Conservation (phyloP, 2,888 invertebrate genomes). For the Dione vanillae region DNA sequence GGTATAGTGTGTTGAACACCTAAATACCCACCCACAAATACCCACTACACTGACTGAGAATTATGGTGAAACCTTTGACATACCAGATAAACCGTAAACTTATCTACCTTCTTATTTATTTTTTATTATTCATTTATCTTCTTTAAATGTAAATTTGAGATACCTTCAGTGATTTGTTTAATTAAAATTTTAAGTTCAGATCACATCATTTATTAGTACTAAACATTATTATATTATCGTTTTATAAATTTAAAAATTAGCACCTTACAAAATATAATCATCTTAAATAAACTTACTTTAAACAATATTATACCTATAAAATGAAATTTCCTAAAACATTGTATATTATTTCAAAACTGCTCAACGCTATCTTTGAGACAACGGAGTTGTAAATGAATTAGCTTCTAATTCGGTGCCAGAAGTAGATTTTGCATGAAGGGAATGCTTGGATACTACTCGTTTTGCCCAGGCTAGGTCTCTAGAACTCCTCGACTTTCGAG, state of each 20-base stretch:
- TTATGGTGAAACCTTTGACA: too few relatives aligned
- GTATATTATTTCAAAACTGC: conserved; percentile 50
- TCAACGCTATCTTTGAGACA: conserved; percentile 53
- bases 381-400: conserved; percentile 61
- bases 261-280: conserved; percentile 60
- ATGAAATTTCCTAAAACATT: conserved; percentile 61
- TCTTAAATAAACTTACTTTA: conserved; percentile 68
- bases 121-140: too few relatives aligned
- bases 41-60: too few relatives aligned
- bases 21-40: too few relatives aligned
- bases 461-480: conserved; percentile 69
- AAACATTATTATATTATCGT: neutral
- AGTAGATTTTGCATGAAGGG: conserved; percentile 50
- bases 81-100: too few relatives aligned
- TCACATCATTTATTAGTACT: too few relatives aligned
- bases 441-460: conserved; percentile 60
- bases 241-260: neutral
- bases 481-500: conserved; percentile 56
- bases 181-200: too few relatives aligned
- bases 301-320: conserved; percentile 51
- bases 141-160: too few relatives aligned
- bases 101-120: too few relatives aligned
- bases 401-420: conserved; percentile 60
- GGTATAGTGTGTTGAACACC: too few relatives aligned
- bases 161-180: too few relatives aligned